phyloP scores from a whole-genome alignment of 2,888 invertebrate genomes.

The Euplagia quadripunctaria region DNA sequence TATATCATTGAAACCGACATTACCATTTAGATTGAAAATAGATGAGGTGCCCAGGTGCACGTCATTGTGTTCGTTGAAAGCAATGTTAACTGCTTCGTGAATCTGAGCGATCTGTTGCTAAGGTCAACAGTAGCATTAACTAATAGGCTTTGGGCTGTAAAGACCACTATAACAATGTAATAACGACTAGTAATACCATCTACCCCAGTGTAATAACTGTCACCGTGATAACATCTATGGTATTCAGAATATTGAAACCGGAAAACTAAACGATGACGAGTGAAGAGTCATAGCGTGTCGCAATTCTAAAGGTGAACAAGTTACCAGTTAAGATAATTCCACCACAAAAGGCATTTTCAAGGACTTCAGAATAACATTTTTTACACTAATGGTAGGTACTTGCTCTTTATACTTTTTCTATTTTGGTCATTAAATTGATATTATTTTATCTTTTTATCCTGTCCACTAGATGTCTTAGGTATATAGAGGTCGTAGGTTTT shows the following conservation, averaged over 20 bases:
- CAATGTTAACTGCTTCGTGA: constrained; percentile 35
- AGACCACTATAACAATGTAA: constrained; percentile 19
- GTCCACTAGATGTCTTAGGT: background rate
- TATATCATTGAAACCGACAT: constrained; percentile 21
- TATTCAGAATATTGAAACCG: constrained; percentile 53
- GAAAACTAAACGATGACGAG: constrained; percentile 49
- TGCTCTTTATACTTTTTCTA: background rate
- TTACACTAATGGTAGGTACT: background rate
- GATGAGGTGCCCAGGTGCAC: constrained; percentile 18
- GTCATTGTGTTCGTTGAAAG: constrained; percentile 21
- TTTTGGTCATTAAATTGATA: background rate
- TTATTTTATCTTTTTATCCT: background rate
- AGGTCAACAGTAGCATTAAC: constrained; percentile 33
- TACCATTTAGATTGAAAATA: constrained; percentile 38
- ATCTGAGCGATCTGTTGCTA: constrained; percentile 36
- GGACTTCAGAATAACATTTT: constrained; percentile 36
- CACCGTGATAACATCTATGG: constrained; percentile 50
- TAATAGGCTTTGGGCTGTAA: background rate
- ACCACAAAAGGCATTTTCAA: constrained; percentile 51
- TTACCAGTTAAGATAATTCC: constrained; percentile 41
- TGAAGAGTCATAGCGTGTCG: constrained; percentile 45
- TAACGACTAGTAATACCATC: constrained; percentile 16
- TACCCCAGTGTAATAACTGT: background rate
- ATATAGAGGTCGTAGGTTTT: background rate
- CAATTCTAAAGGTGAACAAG: constrained; percentile 66